Conservation (phyloP, 2,888 invertebrate genomes). For the Nesidiocoris tenuis region DNA sequence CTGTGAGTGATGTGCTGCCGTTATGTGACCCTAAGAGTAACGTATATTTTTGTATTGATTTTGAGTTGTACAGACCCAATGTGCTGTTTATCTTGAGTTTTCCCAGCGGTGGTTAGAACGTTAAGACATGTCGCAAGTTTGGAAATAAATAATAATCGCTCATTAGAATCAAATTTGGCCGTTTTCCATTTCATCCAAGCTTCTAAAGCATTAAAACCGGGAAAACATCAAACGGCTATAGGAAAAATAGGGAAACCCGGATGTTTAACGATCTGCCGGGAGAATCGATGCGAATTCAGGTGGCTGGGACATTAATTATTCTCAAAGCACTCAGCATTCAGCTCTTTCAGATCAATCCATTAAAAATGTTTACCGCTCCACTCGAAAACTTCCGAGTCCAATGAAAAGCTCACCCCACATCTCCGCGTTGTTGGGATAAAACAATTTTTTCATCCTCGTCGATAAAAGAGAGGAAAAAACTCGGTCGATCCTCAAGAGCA, state of each 20-base stretch:
- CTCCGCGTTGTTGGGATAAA: neutral
- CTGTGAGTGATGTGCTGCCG: conserved; percentile 30
- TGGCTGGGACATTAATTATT: conserved; percentile 38
- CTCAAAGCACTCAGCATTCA: conserved; percentile 31
- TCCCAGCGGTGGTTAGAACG: no score
- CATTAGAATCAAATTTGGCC: no score
- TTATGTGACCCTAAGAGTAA: conserved; percentile 16
- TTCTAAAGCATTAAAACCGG: no score
- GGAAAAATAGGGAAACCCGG: no score
- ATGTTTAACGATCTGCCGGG: no score
- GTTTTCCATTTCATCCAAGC: no score
- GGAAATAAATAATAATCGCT: no score
- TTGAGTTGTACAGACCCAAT: neutral
- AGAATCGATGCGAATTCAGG: conserved; percentile 5
- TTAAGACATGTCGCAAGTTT: no score
- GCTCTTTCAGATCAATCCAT: conserved; percentile 40
- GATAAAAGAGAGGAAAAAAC: neutral
- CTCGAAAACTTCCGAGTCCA: conserved; percentile 33
- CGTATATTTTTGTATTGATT: conserved; percentile 17
- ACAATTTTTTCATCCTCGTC: neutral
- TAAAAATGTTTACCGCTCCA: conserved; percentile 36
- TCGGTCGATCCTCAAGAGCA: neutral
- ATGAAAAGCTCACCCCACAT: conserved; percentile 17
- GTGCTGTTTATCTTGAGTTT: no score
- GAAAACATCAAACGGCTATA: no score